Base-by-base conservation (phyloP, 2,113 vertebrate species). In the Steatornis caripensis region DNA sequence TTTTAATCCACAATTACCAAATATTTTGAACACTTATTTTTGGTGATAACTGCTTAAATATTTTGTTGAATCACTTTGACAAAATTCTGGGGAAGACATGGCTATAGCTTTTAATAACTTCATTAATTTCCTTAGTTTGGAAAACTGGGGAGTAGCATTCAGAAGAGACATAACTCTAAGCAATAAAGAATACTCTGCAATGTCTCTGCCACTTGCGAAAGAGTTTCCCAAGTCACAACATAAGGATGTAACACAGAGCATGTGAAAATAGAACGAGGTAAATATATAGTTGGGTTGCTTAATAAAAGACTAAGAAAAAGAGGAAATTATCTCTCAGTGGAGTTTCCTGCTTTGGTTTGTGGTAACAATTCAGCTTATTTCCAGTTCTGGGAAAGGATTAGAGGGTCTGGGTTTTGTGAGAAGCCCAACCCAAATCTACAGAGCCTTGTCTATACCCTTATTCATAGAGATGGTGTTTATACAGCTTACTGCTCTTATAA, bases 341-440 rank as follows among this genome's bases (percentile, higher is more conserved):
- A 81, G 36, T 87, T 92, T 95, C 86, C 83, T 81, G n/a, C 49
- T 94, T 94, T 79, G 86, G 64, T 95, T 97, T 97, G 76, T 93
- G 87, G 89, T 94, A 96, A 76, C 62, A 87, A 53, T 72, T 94
- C 60, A 71, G 39, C 61, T 96, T 88, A 64, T 95, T 96, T 95
- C 71, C 93, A 96, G 80, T 97, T 97, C 90, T 95, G 71, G 71
- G 79, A 96, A 97, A 95, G 53, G 22, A 85, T 96, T 94, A 75
- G 71, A 84, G 13, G 4, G 36, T 10, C 16, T 92, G 55, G 84
- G 54, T 92, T 96, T 97, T 97, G 89, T 96, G 97, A 48, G 34
- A 79, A 66, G 48, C 70, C 71, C 89, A 95, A 66, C 22, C 12
- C 23, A 92, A 94, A 94, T 74, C 95, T 84, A 69, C 87, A 84